Evolutionary conservation across 2,888 invertebrate species (phyloP), one percentile per base, ranked within the genome.

Genomic region (Caenorhabditis zanzibari): DNA sequence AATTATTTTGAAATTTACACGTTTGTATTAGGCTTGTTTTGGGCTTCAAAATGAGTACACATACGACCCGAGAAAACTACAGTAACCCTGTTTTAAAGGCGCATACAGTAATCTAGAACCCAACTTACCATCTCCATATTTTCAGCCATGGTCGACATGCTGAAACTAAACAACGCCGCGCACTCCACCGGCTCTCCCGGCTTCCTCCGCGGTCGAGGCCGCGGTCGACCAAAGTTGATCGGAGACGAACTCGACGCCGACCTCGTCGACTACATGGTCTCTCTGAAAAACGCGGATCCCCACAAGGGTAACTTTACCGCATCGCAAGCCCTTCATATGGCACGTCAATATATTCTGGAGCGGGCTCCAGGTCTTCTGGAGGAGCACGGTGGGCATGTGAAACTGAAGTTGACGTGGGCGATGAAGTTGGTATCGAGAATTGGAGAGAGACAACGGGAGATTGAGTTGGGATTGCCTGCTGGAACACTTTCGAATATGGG

Each of bases 401-500:
- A 92, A 44, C 89, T 93, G 26, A 93, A 92, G 83, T 85, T 91
- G 35, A 92, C 93, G 4, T 93, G 93, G 93, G 93, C 93, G 16
- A 93, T 91, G 89, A 92, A 92, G 81, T 72, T 90, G 68, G 90
- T 91, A 10, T 69, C 85, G 4, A 80, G 91, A 54, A 88, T 90
- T 32, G 88, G 87, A 26, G 91, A 91, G 71, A 59, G 91, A 28
- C 85, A 89, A 71, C 82, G 84, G 64, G 88, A 88, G 72, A 86
- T 88, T 47, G 87, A 89, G 69, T 68, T 86, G 26, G 89, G 89
- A 16, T 75, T 89, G 1, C 89, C 89, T 5, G 86, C 88, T 7
- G 88, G 88, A 9, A 81, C 87, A 6, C 83, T 88, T 2, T 85
- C 85, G 10, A 88, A 88, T 66, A 86, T 88, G 84, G 88, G 88